Conservation (phyloP, 2,113 vertebrate genomes). For the Falcunculus frontatus region DNA sequence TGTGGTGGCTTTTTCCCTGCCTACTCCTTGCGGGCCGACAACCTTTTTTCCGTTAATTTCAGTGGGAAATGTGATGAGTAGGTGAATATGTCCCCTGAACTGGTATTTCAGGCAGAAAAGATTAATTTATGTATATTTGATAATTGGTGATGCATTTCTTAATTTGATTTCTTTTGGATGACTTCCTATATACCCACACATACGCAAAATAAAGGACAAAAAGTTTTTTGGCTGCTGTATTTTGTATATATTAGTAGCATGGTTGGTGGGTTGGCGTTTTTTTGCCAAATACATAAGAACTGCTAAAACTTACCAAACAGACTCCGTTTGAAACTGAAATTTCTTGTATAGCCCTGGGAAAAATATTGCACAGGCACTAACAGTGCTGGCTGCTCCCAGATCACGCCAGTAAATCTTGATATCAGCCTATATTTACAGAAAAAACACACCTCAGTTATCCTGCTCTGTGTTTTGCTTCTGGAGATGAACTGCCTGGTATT, state of each 20-base stretch:
- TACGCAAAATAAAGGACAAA: not conserved
- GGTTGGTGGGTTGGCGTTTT: accelerated
- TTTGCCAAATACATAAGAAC: not conserved
- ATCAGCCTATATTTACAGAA: not conserved
- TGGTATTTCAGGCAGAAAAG: constrained; percentile 25
- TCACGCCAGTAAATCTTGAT: not conserved
- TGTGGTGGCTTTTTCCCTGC: constrained; percentile 52
- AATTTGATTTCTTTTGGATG: constrained; percentile 10
- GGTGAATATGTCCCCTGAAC: constrained; percentile 13
- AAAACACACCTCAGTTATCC: not conserved
- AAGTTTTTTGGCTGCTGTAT: not conserved
- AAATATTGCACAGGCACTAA: not conserved
- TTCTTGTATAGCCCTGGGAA: not conserved
- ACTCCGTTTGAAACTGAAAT: not conserved
- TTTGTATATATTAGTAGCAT: not conserved
- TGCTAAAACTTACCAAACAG: not conserved
- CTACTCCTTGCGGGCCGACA: not conserved
- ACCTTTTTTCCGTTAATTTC: constrained; percentile 23
- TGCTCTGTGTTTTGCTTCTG: not conserved
- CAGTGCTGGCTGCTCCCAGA: not conserved
- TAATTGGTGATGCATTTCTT: constrained; percentile 1
- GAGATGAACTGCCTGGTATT: not conserved
- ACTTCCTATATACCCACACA: constrained; percentile 17
- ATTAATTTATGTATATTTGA: constrained; percentile 23
- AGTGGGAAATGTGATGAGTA: constrained; percentile 51